Conservation (phyloP, 2,888 invertebrate genomes). For the Lithophane ornitopus region DNA sequence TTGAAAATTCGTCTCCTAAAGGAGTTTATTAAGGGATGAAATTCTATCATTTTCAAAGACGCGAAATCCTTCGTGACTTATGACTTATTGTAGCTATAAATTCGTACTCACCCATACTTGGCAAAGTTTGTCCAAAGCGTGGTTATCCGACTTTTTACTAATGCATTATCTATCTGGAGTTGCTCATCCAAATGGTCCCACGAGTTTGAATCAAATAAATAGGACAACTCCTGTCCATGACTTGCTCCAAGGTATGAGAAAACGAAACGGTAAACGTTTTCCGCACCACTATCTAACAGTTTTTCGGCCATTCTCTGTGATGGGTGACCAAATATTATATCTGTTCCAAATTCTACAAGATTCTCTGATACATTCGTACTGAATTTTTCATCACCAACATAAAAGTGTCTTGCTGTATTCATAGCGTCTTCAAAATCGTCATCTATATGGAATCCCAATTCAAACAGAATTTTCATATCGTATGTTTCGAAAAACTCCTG, state of each 20-base stretch:
- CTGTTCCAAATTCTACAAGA: constrained; percentile 34
- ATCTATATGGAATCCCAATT: constrained; percentile 33
- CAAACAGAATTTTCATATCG: constrained; percentile 24
- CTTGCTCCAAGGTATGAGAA: constrained; percentile 48
- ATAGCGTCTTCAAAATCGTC: constrained; percentile 28
- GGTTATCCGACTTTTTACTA: constrained; percentile 39
- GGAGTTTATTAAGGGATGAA: not conserved
- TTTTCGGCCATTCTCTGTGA: constrained; percentile 40
- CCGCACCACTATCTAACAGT: constrained; percentile 31
- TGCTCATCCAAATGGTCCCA: constrained; percentile 43
- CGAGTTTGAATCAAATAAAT: constrained; percentile 46
- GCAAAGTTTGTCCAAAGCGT: constrained; percentile 68
- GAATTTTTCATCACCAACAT: constrained; percentile 47
- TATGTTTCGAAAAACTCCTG: constrained; percentile 24
- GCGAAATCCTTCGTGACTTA: not conserved
- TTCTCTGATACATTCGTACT: constrained; percentile 5
- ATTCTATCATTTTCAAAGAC: not conserved
- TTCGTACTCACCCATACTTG: constrained; percentile 33
- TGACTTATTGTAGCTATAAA: not conserved
- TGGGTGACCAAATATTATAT: constrained; percentile 48
- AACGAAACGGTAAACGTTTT: constrained; percentile 35
- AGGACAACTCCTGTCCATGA: constrained; percentile 55
- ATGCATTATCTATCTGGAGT: constrained; percentile 29
- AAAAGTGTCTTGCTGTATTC: constrained; percentile 22
- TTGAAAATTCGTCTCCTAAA: not conserved